phyloP scores from a whole-genome alignment of 2,113 vertebrate species.

The Capreolus pygargus region DNA sequence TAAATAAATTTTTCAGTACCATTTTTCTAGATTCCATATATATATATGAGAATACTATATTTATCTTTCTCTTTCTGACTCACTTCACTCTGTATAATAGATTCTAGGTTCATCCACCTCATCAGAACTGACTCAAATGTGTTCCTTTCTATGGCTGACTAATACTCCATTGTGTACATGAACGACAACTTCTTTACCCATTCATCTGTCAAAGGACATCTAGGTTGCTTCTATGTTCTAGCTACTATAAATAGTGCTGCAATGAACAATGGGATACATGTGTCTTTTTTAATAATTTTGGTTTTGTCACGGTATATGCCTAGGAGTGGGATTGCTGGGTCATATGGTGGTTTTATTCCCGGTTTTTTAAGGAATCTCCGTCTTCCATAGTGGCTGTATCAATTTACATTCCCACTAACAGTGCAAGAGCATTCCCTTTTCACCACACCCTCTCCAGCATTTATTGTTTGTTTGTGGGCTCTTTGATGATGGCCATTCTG shows the following conservation, averaged over 20 bases:
- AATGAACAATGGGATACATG: background rate
- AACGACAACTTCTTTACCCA: background rate
- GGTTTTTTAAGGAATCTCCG: background rate
- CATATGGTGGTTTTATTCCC: background rate
- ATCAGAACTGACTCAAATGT: background rate
- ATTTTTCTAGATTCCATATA: background rate
- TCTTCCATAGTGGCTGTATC: background rate
- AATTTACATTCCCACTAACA: background rate
- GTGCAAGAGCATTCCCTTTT: background rate
- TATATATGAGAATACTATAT: background rate
- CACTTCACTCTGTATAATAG: background rate
- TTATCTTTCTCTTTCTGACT: background rate
- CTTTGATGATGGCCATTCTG: background rate
- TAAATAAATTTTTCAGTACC: background rate
- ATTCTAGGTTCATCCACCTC: background rate
- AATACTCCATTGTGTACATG: background rate
- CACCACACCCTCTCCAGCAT: background rate
- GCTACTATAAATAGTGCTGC: background rate
- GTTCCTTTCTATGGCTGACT: background rate
- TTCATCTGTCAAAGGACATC: background rate
- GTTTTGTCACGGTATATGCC: background rate
- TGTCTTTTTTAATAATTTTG: background rate
- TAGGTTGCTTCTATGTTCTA: background rate
- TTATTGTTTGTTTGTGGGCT: background rate
- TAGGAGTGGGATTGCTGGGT: background rate